Conservation (phyloP, 1,140 invertebrate species). For the Battus philenor region DNA sequence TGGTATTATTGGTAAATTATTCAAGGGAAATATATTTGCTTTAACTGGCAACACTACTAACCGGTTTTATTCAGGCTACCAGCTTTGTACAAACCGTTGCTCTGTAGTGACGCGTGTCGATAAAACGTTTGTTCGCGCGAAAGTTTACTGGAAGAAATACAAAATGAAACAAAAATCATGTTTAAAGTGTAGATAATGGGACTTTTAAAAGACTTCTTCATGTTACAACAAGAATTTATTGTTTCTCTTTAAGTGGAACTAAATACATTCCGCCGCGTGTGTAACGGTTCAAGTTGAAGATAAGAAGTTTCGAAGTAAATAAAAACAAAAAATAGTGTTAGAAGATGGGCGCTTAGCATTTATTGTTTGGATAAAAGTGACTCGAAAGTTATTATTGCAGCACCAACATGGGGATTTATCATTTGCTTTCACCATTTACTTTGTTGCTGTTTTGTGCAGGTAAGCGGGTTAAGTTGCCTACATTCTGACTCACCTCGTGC, state of each 20-base stretch:
- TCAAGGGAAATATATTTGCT: not conserved
- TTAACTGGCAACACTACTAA: conserved; percentile 8
- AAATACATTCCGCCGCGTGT: conserved; percentile 15
- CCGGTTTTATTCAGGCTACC: conserved; percentile 24
- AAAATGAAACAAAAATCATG: conserved; percentile 41
- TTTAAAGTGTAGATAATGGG: conserved; percentile 24
- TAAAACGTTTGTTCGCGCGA: conserved; percentile 38
- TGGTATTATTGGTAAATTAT: not conserved
- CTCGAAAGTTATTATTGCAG: conserved; percentile 59
- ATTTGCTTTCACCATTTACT: conserved; percentile 65
- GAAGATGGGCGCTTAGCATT: conserved; percentile 50
- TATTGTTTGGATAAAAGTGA: conserved; percentile 38
- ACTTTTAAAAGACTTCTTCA: not conserved
- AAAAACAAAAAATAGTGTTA: conserved; percentile 27
- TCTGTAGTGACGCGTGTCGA: conserved; percentile 35
- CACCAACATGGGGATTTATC: conserved; percentile 52
- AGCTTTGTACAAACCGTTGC: conserved; percentile 55
- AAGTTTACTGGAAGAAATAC: conserved; percentile 42
- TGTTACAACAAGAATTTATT: not conserved
- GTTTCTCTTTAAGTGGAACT: conserved; percentile 13
- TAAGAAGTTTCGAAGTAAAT: conserved; percentile 21
- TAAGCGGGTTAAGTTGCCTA: conserved; percentile 59
- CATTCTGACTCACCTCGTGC: conserved; percentile 49
- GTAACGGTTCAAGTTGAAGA: conserved; percentile 18
- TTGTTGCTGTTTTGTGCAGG: conserved; percentile 67